Percentiles rank a stretch among this genome's conserved stretches.
Evolutionary conservation across 2,797 vertebrate species (phyloP).

Genomic region (Intellagama lesueurii): DNA sequence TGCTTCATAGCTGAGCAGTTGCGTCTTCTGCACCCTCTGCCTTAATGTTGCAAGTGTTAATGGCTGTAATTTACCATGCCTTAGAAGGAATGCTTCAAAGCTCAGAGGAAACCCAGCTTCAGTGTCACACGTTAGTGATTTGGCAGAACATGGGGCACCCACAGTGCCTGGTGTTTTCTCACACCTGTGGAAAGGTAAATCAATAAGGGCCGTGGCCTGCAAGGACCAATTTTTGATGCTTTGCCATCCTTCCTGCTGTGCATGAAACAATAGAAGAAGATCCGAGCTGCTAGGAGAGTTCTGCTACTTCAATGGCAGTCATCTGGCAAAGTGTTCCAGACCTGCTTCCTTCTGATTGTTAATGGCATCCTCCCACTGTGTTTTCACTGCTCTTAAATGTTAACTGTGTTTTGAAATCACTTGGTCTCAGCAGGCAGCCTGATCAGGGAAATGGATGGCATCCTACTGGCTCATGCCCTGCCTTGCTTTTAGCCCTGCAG

Average conservation of each 20-base stretch:
- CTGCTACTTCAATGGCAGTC: neutral
- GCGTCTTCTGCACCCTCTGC: neutral
- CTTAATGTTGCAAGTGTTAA: neutral
- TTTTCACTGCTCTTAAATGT: slow-evolving; percentile 37
- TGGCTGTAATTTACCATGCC: neutral
- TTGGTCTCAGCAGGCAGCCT: slow-evolving; percentile 8
- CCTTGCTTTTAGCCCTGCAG: slow-evolving; percentile 10
- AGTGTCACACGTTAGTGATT: neutral
- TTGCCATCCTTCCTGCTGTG: neutral
- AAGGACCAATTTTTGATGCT: slow-evolving; percentile 5
- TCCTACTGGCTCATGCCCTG: slow-evolving; percentile 12
- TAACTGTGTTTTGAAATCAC: slow-evolving; percentile 41
- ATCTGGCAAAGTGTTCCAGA: slow-evolving; percentile 13
- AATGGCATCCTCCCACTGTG: slow-evolving; percentile 28
- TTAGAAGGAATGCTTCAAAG: neutral
- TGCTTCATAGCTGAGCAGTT: neutral
- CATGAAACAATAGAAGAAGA: slow-evolving; percentile 11
- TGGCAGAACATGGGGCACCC: neutral
- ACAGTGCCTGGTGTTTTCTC: neutral
- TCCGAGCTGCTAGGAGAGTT: neutral
- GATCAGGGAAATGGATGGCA: slow-evolving; percentile 4
- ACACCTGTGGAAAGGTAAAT: neutral
- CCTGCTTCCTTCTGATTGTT: slow-evolving; percentile 14
- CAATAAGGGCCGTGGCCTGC: neutral
- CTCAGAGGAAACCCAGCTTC: neutral